phyloP scores from a whole-genome alignment of 2,888 invertebrate genomes.

The Unio delphinus region DNA sequence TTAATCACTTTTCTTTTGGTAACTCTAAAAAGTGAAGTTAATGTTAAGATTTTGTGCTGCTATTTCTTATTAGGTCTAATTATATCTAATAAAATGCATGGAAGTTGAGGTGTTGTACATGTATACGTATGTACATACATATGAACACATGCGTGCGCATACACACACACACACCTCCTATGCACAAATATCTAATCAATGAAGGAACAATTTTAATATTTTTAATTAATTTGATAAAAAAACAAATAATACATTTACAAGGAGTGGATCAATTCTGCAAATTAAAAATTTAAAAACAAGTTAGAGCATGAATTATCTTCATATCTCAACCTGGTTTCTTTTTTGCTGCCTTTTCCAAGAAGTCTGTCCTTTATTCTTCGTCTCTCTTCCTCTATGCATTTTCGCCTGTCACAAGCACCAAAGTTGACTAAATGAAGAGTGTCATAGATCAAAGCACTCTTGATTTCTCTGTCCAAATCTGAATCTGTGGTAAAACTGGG shows the following conservation, averaged over 20 bases:
- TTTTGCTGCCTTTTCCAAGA: slow-evolving; percentile 66
- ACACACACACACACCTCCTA: no score
- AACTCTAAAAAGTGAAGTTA: no score
- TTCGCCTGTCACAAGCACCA: slow-evolving; percentile 68
- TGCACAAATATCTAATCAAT: no score
- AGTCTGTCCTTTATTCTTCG: slow-evolving; percentile 69
- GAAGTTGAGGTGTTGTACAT: no score
- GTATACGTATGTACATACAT: no score
- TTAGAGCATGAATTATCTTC: not conserved
- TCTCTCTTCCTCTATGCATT: slow-evolving; percentile 70
- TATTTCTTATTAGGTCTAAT: no score
- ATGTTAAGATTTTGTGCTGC: no score
- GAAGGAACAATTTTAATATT: no score
- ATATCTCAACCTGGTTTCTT: slow-evolving; percentile 66
- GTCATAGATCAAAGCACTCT: slow-evolving; percentile 79
- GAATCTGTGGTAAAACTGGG: slow-evolving; percentile 95
- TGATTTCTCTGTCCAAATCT: slow-evolving; percentile 87
- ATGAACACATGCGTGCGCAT: no score
- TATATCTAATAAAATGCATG: no score
- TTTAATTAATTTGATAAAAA: no score
- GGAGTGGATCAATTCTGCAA: not conserved
- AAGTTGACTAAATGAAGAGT: slow-evolving; percentile 71
- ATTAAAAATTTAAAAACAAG: not conserved
- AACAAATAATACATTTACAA: not conserved
- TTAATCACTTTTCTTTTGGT: no score